Percentiles rank a stretch among this genome's conserved stretches.
Conservation (phyloP, 2,797 vertebrate genomes). For the Apodemus agrarius region DNA sequence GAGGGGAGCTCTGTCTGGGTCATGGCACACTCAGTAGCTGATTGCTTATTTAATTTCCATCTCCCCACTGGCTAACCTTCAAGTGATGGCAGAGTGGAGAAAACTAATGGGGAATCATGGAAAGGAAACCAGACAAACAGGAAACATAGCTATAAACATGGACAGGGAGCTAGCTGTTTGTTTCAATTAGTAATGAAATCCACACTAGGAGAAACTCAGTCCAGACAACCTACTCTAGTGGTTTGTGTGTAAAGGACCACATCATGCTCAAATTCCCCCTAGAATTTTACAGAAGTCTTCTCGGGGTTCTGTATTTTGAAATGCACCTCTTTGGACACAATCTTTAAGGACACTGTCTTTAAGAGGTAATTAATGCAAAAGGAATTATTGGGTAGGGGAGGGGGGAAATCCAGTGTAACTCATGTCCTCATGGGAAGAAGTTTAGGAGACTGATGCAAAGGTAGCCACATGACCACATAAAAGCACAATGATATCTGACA, state of each 20-base stretch:
- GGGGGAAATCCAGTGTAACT: not conserved
- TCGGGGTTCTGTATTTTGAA: not conserved
- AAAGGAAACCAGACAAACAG: not conserved
- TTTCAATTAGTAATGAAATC: not conserved
- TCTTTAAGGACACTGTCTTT: no score
- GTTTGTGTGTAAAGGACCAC: not conserved
- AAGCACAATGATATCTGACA: not conserved
- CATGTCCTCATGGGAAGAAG: not conserved
- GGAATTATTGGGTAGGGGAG: not conserved
- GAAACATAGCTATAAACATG: not conserved
- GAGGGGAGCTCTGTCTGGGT: not conserved
- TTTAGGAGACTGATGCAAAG: not conserved
- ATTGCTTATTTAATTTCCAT: not conserved
- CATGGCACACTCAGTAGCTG: not conserved
- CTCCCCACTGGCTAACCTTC: not conserved
- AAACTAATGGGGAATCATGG: not conserved
- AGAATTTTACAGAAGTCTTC: not conserved
- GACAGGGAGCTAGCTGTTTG: not conserved
- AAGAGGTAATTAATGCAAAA: not conserved
- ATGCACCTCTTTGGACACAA: not conserved
- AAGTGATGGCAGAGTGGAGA: not conserved
- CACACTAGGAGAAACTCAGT: not conserved
- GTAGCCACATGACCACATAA: accelerated
- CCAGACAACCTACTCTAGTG: no score
- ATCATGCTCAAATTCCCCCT: not conserved